A percentile compares a stretch with the other conserved stretches of the same genome.
These are phyloP conservation scores for human DNA, from an alignment of 2,113 vertebrate species.

Conservation along the genomic window GRCh38 chr7:127135001-127135500, in stretches of 20 bases:
- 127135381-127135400: neutral
- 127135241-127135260: neutral
- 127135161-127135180: constrained; percentile 8
- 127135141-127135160: neutral
- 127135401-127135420: constrained; percentile 48
- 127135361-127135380: constrained; percentile 7
- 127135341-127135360: constrained; percentile 38
- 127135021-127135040: too few relatives aligned
- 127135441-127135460: constrained; percentile 23
- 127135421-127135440: constrained; percentile 34
- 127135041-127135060: too few relatives aligned
- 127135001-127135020: neutral
- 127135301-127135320: constrained; percentile 10
- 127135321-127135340: constrained; percentile 33
- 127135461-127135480: neutral
- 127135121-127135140: neutral
- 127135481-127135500: neutral
- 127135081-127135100: neutral
- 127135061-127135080: neutral
- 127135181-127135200: constrained; percentile 21
- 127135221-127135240: constrained; percentile 24
- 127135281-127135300: neutral
- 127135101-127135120: constrained; percentile 11
- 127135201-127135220: constrained; percentile 36
- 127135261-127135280: constrained; percentile 52